Base-by-base conservation (phyloP, 2,113 vertebrate genomes). In the Rhodinocichla rosea region DNA sequence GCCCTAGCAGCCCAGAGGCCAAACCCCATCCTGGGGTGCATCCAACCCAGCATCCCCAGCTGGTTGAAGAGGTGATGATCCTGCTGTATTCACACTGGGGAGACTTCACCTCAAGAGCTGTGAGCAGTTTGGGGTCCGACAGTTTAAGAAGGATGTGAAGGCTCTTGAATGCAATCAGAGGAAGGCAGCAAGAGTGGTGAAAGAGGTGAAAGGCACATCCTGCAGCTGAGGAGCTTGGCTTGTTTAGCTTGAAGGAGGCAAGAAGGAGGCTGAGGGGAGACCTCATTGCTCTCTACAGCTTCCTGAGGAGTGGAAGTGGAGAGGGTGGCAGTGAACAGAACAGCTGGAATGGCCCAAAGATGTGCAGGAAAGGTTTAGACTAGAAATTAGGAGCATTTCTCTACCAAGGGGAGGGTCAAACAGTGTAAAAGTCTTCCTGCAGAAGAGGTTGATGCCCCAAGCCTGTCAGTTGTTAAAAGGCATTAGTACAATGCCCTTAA, bases 61-160 rank as follows among this genome's bases (percentile, higher is more conserved):
- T 1, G 1, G 24, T 32, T 13, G 11, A 37, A 70, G n/a, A 28
- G 9, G 20, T 11, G 52, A 42, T 47, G 28, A 24, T 71, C 13
- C 18, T 2, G 0, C n/a, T 52, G 7, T 15, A 6, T 20, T 52
- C 35, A 21, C 0, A 0, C 4, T 56, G 30, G 7, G 42, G 40
- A 1, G 1, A 11, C 18, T 42, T 82, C 35, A 13, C 6, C 71
- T 47, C 0, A 2, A 42, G 13, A 28, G 7, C 18, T 60, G 37
- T 23, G 39, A 33, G n/a, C 47, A 63, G 16, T 44, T 52, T 12
- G 6, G 68, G 20, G 30, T 7, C 16, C 3, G 11, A 40, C 12
- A 50, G 9, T 23, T 73, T 30, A 22, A 22, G 11, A 27, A 52
- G 5, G 28, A 13, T 35, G 12, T 35, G 23, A 53, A 64, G 9